Conservation (phyloP, 2,113 vertebrate genomes). For the Labeo rohita region DNA sequence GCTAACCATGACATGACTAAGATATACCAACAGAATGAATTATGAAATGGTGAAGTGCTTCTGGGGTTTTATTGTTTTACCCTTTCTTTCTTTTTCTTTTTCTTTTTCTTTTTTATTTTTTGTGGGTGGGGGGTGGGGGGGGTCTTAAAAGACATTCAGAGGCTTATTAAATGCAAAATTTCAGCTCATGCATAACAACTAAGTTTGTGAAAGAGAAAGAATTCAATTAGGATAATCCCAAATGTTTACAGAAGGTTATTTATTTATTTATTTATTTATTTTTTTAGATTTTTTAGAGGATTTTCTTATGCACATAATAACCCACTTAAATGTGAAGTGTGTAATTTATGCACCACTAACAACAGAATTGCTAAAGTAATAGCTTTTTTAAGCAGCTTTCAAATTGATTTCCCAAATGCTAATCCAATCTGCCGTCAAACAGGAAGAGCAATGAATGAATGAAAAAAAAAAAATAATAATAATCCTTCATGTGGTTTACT, state of each 20-base stretch:
- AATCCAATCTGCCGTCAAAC: not conserved
- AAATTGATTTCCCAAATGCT: not conserved
- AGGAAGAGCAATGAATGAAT: not conserved
- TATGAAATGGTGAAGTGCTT: not conserved
- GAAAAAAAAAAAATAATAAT: not conserved
- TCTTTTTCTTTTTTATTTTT: not conserved
- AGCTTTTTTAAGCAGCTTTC: conserved; percentile 1
- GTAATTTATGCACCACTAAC: not conserved
- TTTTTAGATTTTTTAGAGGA: not conserved
- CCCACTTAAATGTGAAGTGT: conserved; percentile 2
- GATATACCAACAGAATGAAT: not conserved
- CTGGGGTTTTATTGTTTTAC: not conserved
- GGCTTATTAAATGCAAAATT: not conserved
- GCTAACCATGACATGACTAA: not conserved
- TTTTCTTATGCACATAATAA: conserved; percentile 17
- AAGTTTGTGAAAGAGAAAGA: not conserved
- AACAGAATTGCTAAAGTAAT: not conserved
- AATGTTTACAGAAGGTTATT: conserved; percentile 15
- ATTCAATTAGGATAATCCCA: conserved; percentile 16
- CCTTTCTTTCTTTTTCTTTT: not conserved
- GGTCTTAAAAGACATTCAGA: not conserved
- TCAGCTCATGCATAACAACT: not conserved
- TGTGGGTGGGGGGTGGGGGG: too few relatives aligned
- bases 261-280: too few relatives aligned
- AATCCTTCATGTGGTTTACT: not conserved